Evolutionary conservation across 64 coral and sea anemone genomes (phyloP).

Genomic region (Montipora sp.): DNA sequence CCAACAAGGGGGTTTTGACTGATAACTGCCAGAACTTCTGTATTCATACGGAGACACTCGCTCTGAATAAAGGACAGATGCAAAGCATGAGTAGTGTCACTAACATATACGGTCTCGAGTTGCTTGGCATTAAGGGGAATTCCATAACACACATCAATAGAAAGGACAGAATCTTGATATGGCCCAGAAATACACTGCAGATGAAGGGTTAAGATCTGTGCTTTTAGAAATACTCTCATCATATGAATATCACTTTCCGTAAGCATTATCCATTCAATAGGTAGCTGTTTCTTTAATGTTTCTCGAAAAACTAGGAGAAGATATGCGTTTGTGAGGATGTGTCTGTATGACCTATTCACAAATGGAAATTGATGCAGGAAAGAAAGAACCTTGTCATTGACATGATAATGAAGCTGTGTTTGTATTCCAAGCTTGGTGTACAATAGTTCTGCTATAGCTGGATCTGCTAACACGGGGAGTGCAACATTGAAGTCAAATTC

Average conservation of each 20-base stretch:
- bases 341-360: constrained; percentile 7
- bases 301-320: constrained; percentile 58
- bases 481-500: constrained; percentile 59
- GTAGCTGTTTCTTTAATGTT: constrained; percentile 49
- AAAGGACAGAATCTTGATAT: constrained; percentile 47
- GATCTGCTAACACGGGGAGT: constrained; percentile 45
- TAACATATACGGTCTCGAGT: constrained; percentile 32
- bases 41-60: constrained; percentile 45
- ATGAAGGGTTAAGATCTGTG: constrained; percentile 61
- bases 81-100: constrained; percentile 3
- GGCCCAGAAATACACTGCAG: constrained; percentile 45
- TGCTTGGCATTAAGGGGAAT: constrained; percentile 56
- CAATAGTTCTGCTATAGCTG: constrained; percentile 52
- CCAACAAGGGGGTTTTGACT: constrained; percentile 55
- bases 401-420: constrained; percentile 19
- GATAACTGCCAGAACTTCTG: constrained; percentile 59
- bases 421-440: constrained; percentile 54
- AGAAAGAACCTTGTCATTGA: constrained; percentile 24
- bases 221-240: constrained; percentile 53
- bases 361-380: constrained; percentile 51
- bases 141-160: constrained; percentile 70
- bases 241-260: constrained; percentile 53
- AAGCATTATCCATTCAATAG: constrained; percentile 38
- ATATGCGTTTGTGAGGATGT: constrained; percentile 51
- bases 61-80: constrained; percentile 47